phyloP scores from a whole-genome alignment of 1,140 invertebrate species.

The Pteromalus puparum region DNA sequence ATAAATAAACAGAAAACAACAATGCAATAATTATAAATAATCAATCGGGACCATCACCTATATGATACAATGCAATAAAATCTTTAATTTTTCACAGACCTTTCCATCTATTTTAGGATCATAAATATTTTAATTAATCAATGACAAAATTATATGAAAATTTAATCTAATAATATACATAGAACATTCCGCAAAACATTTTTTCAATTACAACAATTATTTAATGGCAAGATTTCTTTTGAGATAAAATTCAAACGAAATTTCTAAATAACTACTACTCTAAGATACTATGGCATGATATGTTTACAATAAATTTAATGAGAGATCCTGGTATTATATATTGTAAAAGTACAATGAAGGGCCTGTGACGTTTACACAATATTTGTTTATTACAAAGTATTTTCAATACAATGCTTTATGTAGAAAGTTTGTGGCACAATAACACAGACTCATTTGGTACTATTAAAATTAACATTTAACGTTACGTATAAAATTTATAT shows the following conservation, averaged over 20 bases:
- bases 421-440: slow-evolving; percentile 62
- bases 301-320: slow-evolving; percentile 44
- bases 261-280: slow-evolving; percentile 40
- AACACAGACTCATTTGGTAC: slow-evolving; percentile 48
- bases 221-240: slow-evolving; percentile 53
- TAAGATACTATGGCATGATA: slow-evolving; percentile 49
- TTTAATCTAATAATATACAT: slow-evolving; percentile 39
- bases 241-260: slow-evolving; percentile 47
- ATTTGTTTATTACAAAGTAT: slow-evolving; percentile 61
- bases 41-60: slow-evolving; percentile 48
- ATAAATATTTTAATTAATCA: slow-evolving; percentile 38
- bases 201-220: slow-evolving; percentile 44
- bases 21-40: slow-evolving; percentile 41
- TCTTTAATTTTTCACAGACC: slow-evolving; percentile 42
- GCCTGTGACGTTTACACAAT: slow-evolving; percentile 46
- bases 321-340: slow-evolving; percentile 50
- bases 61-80: slow-evolving; percentile 47
- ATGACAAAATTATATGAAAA: slow-evolving; percentile 41
- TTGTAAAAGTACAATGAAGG: slow-evolving; percentile 47
- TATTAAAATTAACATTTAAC: slow-evolving; percentile 50
- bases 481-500: slow-evolving; percentile 44
- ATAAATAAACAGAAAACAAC: slow-evolving; percentile 53
- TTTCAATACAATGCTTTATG: slow-evolving; percentile 57
- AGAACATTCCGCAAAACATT: slow-evolving; percentile 41
- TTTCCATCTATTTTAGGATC: slow-evolving; percentile 21